Conservation (phyloP, 2,797 vertebrate species). For the Moxostoma hubbsi region DNA sequence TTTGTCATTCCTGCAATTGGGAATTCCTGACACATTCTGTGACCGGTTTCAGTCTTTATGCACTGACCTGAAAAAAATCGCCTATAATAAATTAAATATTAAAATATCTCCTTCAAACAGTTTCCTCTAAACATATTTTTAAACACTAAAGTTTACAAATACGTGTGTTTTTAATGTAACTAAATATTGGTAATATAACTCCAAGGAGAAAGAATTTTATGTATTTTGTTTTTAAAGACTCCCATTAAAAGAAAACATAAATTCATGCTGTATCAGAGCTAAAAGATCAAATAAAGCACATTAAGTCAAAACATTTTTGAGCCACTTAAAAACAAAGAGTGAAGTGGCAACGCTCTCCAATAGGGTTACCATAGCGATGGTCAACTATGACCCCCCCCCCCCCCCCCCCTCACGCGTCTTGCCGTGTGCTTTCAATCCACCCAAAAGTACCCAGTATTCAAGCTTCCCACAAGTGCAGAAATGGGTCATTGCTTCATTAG, state of each 20-base stretch:
- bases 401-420: slow-evolving; percentile 61
- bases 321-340: slow-evolving; percentile 71
- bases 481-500: slow-evolving; percentile 72
- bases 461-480: slow-evolving; percentile 64
- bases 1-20: no score
- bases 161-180: neutral
- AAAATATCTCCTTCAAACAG: no score
- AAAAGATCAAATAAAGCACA: neutral
- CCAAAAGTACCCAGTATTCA: slow-evolving; percentile 68
- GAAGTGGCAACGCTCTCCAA: slow-evolving; percentile 69
- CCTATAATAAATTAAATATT: no score
- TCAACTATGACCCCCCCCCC: slow-evolving; percentile 75
- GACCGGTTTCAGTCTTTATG: no score
- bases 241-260: no score
- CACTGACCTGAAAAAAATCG: no score
- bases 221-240: slow-evolving; percentile 43
- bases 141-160: no score
- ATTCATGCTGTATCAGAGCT: neutral
- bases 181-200: neutral
- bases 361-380: slow-evolving; percentile 73
- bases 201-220: neutral
- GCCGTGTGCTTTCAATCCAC: slow-evolving; percentile 45
- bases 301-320: slow-evolving; percentile 47
- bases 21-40: no score
- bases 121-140: no score